Evolutionary conservation across 2,888 invertebrate genomes (phyloP), one percentile per base, ranked within the genome.

Genomic region (Drosophila putrida): DNA sequence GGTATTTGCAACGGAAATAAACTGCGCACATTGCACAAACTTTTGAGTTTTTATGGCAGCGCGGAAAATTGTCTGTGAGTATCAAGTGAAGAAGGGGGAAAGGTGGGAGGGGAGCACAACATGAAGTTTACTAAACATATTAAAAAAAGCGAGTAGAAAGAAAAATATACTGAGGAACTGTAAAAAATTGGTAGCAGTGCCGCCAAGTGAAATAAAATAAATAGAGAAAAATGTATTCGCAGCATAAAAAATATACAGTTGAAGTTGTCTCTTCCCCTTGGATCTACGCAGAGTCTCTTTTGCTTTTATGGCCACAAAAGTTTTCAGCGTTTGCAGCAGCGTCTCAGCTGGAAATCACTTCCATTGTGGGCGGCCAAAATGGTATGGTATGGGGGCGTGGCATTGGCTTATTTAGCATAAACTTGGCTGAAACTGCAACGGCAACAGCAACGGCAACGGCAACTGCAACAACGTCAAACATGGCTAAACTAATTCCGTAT

Each of bases 1-100:
- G 83, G 83, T 84, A 84, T 83, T 86, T 88, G 83, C 89, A 83
- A 76, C 81, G 87, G 89, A 88, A 84, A 88, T 83, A 88, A 88
- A 84, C 81, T 88, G 89, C 78, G 86, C 86, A 78, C 75, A 80
- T 82, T 87, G 88, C 83, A 86, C 60, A 86, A 86, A 86, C 81
- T 84, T 88, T 75, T 67, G 66, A 78, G 80, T 79, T 71, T 74
- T 74, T 82, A 79, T 80, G 73, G 82, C 82, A 80, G 75, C 67
- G 69, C 75, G 81, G 81, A 80, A 80, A 80, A 78, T 80, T 78
- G 81, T 80, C 71, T 77, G 62, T 46, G 47, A 35, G 15, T 35
- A 55, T 5, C 35, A 4, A 5, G 3, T 13, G 11, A 41, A 31
- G 36, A 51, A 15, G n/a, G 15, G 36, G 31, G 49, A 51, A n/a